A percentile compares a stretch with the other conserved stretches of the same genome.
Evolutionary conservation across 2,113 vertebrate species (phyloP).

Genomic region (Cyanoramphus novaezelandiae): DNA sequence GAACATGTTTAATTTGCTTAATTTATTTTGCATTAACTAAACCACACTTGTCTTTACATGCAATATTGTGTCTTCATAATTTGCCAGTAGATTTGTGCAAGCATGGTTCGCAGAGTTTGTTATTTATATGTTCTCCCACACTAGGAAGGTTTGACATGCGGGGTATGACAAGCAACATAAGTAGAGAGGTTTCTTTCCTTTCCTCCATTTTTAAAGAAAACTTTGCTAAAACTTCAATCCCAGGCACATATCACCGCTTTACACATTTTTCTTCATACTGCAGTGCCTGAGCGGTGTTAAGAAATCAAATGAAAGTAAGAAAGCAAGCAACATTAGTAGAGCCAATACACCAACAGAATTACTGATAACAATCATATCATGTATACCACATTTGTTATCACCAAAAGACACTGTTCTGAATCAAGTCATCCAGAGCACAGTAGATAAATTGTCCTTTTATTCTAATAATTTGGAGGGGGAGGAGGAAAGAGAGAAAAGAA

Average conservation of each 20-base stretch:
- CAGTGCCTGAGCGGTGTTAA: neutral
- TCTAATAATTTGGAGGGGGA: neutral
- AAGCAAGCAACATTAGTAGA: neutral
- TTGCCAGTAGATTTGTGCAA: neutral
- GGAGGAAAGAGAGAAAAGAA: neutral
- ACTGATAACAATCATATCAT: neutral
- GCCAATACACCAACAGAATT: neutral
- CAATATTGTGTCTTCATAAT: neutral
- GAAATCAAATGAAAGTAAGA: neutral
- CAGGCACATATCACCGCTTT: neutral
- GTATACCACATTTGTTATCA: neutral
- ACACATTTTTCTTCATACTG: neutral
- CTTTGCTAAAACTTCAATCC: neutral
- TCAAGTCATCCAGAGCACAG: neutral
- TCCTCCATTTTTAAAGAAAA: neutral
- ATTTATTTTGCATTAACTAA: neutral
- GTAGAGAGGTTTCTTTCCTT: neutral
- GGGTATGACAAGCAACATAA: neutral
- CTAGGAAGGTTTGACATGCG: neutral
- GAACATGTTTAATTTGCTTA: neutral
- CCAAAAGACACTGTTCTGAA: neutral
- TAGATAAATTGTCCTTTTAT: neutral
- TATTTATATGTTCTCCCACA: neutral
- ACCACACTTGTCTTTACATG: neutral
- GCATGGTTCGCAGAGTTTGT: neutral